Conservation (phyloP, 2,113 vertebrate species). For the Aviceda subcristata region DNA sequence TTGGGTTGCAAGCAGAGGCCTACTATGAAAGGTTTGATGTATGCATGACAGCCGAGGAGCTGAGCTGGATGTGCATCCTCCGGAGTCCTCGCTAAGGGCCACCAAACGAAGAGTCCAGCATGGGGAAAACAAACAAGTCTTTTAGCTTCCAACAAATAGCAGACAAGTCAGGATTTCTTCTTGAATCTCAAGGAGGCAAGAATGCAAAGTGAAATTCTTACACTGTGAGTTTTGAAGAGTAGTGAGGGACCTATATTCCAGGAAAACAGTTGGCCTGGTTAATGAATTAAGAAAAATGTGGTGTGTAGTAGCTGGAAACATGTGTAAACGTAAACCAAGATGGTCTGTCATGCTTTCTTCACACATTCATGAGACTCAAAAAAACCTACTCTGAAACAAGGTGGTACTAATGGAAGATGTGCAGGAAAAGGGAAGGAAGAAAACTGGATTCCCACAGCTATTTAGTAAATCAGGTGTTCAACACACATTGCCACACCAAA, state of each 20-base stretch:
- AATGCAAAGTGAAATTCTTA: background rate
- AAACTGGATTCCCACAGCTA: background rate
- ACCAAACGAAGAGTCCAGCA: background rate
- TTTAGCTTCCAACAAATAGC: background rate
- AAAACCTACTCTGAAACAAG: background rate
- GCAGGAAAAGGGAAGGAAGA: background rate
- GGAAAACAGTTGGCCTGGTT: background rate
- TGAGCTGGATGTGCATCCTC: background rate
- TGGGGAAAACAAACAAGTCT: background rate
- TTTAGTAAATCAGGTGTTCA: background rate
- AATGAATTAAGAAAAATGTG: background rate
- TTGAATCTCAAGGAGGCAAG: background rate
- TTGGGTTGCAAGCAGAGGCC: background rate
- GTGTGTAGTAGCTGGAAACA: background rate
- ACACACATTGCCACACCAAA: background rate
- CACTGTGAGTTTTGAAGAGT: background rate
- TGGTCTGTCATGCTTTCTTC: background rate
- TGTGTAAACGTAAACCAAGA: background rate
- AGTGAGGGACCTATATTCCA: background rate
- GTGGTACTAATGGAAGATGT: background rate
- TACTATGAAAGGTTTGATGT: background rate
- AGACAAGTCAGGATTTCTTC: background rate
- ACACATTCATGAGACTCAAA: background rate
- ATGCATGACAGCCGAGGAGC: background rate
- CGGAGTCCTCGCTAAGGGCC: background rate